Conservation (phyloP, 2,113 vertebrate species). For the Chaetorhynchus papuensis region DNA sequence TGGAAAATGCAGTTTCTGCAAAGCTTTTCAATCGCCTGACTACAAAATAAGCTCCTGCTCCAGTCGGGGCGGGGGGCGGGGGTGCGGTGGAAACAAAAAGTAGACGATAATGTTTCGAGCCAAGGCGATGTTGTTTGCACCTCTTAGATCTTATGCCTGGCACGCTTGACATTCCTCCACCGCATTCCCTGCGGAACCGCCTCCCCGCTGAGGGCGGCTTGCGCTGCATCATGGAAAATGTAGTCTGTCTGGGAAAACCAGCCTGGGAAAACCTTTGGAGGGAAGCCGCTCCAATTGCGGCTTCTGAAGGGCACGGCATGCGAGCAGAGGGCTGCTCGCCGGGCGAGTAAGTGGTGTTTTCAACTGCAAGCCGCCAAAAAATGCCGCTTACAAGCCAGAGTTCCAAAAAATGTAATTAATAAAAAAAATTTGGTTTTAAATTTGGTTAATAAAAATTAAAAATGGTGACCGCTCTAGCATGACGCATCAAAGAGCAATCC, state of each 20-base stretch:
- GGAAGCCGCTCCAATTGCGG: background rate
- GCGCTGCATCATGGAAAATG: background rate
- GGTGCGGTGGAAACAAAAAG: background rate
- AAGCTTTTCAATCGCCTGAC: background rate
- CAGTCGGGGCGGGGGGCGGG: accelerated
- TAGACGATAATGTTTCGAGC: background rate
- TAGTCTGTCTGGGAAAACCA: background rate
- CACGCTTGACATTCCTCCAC: background rate
- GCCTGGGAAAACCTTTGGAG: background rate
- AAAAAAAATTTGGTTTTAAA: background rate
- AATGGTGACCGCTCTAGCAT: accelerated
- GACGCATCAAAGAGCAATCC: accelerated
- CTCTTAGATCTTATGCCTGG: accelerated
- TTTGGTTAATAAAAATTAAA: background rate
- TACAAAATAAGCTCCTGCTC: background rate
- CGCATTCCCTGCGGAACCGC: background rate
- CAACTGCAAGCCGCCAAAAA: background rate
- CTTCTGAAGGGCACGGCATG: accelerated
- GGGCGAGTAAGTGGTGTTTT: accelerated
- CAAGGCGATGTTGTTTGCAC: accelerated
- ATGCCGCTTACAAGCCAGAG: accelerated
- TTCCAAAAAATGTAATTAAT: background rate
- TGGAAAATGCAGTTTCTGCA: background rate
- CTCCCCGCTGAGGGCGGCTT: background rate
- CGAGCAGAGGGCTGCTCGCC: too few relatives aligned